Evolutionary conservation across 2,113 vertebrate genomes (phyloP).

Genomic region (Argyrosomus japonicus): DNA sequence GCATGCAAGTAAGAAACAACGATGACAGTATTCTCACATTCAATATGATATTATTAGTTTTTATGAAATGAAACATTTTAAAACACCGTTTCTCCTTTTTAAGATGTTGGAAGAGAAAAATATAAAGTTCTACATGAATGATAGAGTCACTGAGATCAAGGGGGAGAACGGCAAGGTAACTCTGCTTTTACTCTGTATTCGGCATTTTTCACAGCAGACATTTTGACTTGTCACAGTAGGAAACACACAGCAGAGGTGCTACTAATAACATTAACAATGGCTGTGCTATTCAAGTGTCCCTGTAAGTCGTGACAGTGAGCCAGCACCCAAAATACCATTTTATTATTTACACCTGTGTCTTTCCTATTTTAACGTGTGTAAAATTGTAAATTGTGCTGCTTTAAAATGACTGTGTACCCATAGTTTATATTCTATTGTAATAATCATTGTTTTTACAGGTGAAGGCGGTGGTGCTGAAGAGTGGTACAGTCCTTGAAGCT

Average conservation of each 20-base stretch:
- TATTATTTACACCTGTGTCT: background rate
- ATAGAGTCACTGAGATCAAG: constrained; percentile 82
- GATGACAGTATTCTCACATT: background rate
- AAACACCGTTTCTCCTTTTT: constrained; percentile 23
- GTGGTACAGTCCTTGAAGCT: constrained; percentile 81
- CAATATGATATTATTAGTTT: background rate
- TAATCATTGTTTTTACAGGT: constrained; percentile 80
- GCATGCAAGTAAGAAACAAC: constrained; percentile 84
- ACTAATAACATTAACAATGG: background rate
- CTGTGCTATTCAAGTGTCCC: background rate
- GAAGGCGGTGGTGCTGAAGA: constrained; percentile 82
- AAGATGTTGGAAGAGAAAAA: constrained; percentile 88
- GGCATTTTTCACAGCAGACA: background rate
- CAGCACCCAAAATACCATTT: background rate
- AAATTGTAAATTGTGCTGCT: background rate
- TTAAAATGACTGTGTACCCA: background rate
- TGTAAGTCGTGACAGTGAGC: background rate
- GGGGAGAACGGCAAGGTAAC: constrained; percentile 87
- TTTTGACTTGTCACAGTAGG: background rate
- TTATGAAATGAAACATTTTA: background rate
- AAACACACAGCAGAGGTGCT: background rate
- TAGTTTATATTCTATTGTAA: background rate
- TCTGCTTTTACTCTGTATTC: background rate
- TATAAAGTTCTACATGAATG: constrained; percentile 89
- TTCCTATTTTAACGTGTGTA: background rate